Percentiles rank a stretch among this genome's conserved stretches.
Evolutionary conservation across 2,113 vertebrate genomes (phyloP).

Genomic region (Myotis brandtii): DNA sequence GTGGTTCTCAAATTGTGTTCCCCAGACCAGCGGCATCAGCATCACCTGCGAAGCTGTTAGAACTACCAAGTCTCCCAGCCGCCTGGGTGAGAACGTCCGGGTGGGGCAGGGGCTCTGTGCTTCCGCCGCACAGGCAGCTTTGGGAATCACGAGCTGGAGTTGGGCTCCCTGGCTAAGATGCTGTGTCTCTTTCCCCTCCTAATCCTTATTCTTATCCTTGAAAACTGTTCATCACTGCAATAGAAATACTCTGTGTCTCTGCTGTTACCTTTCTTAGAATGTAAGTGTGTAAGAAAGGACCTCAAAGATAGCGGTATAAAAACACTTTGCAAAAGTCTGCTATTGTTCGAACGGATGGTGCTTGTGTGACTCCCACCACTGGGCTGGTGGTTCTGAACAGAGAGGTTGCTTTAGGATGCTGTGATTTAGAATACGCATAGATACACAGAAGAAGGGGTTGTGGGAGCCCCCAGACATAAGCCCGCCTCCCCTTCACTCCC

Average conservation of each 20-base stretch:
- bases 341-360: background rate
- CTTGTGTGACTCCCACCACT: background rate
- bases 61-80: too few relatives aligned
- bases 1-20: background rate
- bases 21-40: background rate
- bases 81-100: fast-evolving
- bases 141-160: background rate
- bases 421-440: background rate
- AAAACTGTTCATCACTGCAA: background rate
- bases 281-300: background rate
- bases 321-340: background rate
- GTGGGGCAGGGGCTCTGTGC: fast-evolving
- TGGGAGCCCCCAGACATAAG: too few relatives aligned
- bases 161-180: background rate
- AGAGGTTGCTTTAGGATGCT: background rate
- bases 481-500: too few relatives aligned
- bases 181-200: background rate
- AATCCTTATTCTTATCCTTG: background rate
- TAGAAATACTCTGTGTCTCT: background rate
- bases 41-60: background rate
- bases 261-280: background rate
- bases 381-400: background rate
- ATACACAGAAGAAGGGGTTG: background rate
- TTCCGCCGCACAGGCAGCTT: fast-evolving
- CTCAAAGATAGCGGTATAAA: background rate